These are phyloP conservation scores for Ips typographus DNA, from an alignment of 1,140 invertebrate genomes.

Conservation along the genomic window DNA sequence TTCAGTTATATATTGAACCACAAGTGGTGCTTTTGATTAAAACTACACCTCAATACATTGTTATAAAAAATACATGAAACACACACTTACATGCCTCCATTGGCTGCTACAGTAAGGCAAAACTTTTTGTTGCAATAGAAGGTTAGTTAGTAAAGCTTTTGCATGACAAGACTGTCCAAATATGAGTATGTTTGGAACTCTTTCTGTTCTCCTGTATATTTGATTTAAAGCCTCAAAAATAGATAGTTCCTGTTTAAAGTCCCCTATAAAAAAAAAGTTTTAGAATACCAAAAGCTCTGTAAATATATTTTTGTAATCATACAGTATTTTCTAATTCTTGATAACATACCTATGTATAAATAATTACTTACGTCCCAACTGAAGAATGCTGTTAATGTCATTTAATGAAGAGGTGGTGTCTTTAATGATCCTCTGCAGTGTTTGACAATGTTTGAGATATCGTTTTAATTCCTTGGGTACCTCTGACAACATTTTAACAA, in stretches of 20 bases:
- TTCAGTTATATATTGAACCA: neutral
- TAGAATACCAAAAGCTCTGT: slow-evolving; percentile 7
- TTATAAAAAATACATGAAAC: too few relatives aligned
- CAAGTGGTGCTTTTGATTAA: too few relatives aligned
- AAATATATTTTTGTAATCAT: too few relatives aligned
- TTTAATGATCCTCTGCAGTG: slow-evolving; percentile 58
- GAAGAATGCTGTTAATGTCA: slow-evolving; percentile 64
- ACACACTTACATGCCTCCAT: slow-evolving; percentile 70
- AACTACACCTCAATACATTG: too few relatives aligned
- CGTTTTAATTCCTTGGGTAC: slow-evolving; percentile 46
- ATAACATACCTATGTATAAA: neutral
- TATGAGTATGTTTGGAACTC: slow-evolving; percentile 63
- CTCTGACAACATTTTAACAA: slow-evolving; percentile 36
- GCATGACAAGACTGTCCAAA: slow-evolving; percentile 70
- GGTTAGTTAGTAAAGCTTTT: slow-evolving; percentile 72
- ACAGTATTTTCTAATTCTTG: neutral
- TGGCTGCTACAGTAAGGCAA: slow-evolving; percentile 60
- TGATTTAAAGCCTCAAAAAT: slow-evolving; percentile 55
- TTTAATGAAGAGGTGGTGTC: slow-evolving; percentile 68
- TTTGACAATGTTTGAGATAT: slow-evolving; percentile 45
- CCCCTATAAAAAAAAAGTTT: slow-evolving; percentile 50
- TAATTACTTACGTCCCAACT: slow-evolving; percentile 61
- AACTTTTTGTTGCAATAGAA: slow-evolving; percentile 64
- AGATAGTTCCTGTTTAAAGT: slow-evolving; percentile 55
- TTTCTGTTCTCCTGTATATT: slow-evolving; percentile 57